phyloP scores from a whole-genome alignment of 2,888 invertebrate species.

The Apamea monoglypha region DNA sequence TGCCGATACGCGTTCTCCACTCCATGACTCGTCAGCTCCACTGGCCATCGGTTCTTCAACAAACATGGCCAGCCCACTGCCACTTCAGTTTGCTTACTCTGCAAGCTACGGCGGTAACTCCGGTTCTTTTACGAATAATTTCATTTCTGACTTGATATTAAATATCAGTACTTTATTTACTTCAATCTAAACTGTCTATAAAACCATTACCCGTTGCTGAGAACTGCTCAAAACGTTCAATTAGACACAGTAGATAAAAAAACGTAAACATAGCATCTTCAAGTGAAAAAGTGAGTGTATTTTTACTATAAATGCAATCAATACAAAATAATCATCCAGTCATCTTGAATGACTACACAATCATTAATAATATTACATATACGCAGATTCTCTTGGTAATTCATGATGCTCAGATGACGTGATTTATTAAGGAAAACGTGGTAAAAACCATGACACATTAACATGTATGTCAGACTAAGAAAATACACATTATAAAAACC shows the following conservation, averaged over 20 bases:
- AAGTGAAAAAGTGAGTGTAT: not conserved
- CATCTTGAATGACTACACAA: not conserved
- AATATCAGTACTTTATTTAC: not conserved
- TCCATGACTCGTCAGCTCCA: no score
- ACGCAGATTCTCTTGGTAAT: not conserved
- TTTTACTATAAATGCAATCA: not conserved
- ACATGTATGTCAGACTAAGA: not conserved
- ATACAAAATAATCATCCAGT: not conserved
- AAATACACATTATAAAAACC: not conserved
- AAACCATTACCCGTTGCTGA: not conserved
- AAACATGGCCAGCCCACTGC: no score
- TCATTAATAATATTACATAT: not conserved
- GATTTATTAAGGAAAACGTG: constrained; percentile 23
- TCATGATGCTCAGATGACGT: constrained; percentile 10
- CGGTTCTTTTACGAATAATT: not conserved
- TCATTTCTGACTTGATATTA: not conserved
- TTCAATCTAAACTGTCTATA: not conserved
- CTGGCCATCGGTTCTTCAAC: no score
- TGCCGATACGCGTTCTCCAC: no score
- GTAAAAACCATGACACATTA: constrained; percentile 10
- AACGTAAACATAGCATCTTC: not conserved
- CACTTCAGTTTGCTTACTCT: no score
- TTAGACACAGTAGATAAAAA: not conserved
- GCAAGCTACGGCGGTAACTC: not conserved
- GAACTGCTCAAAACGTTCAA: no score